These are phyloP conservation scores for Steinernema hermaphroditum DNA, from an alignment of 2,888 invertebrate genomes.

Conservation along the genomic window DNA sequence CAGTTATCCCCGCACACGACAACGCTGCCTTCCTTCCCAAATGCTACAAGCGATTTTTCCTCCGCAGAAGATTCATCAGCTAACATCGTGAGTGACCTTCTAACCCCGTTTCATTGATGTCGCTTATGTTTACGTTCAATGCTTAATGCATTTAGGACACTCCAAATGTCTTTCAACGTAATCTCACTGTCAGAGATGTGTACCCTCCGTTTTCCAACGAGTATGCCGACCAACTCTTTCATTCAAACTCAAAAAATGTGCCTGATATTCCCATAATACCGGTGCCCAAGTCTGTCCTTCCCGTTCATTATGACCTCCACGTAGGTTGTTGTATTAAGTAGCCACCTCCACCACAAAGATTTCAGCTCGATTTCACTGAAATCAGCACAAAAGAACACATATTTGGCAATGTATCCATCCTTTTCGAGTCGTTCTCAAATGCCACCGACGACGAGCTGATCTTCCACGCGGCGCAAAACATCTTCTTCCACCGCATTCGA, in stretches of 20 bases:
- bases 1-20: background rate
- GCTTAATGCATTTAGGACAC: background rate
- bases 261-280: conserved; percentile 51
- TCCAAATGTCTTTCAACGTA: conserved; percentile 15
- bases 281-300: conserved; percentile 55
- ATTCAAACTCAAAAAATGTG: conserved; percentile 37
- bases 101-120: background rate
- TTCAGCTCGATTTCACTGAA: conserved; percentile 58
- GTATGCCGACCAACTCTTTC: conserved; percentile 31
- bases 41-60: background rate
- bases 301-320: conserved; percentile 61
- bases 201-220: conserved; percentile 34
- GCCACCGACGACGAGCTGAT: conserved; percentile 59
- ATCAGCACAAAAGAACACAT: conserved; percentile 51
- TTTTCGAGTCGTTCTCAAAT: conserved; percentile 61
- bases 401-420: conserved; percentile 55
- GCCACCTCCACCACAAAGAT: conserved; percentile 13
- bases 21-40: background rate
- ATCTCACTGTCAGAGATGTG: conserved; percentile 35
- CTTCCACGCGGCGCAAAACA: conserved; percentile 61
- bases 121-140: background rate
- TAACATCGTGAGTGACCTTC: conserved; percentile 17
- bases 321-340: conserved; percentile 38
- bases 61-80: background rate
- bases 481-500: conserved; percentile 55